Evolutionary conservation across 1,140 invertebrate genomes (phyloP).

Genomic region (Lethrus apterus): DNA sequence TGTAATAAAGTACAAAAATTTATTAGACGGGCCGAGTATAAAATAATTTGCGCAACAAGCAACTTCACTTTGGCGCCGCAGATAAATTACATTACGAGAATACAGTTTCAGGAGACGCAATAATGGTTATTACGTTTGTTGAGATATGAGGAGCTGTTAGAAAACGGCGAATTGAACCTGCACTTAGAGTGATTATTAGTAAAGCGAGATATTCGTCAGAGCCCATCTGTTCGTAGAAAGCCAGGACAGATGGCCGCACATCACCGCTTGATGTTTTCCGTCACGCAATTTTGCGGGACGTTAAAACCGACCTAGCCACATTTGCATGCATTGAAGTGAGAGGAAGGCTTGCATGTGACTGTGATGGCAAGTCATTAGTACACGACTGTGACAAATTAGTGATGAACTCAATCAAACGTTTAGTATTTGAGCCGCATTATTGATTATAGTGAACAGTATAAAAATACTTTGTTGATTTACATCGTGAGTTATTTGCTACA

Average conservation of each 20-base stretch:
- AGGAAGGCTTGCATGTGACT: too few relatives aligned
- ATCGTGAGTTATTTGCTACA: too few relatives aligned
- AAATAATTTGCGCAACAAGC: constrained; percentile 20
- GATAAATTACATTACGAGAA: constrained; percentile 24
- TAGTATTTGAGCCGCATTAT: too few relatives aligned
- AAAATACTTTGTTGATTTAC: too few relatives aligned
- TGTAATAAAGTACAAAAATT: too few relatives aligned
- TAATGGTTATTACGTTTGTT: constrained; percentile 25
- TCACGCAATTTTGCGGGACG: too few relatives aligned
- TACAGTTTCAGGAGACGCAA: constrained; percentile 21
- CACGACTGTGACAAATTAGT: constrained; percentile 21
- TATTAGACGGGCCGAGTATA: too few relatives aligned
- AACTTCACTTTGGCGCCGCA: constrained; percentile 20
- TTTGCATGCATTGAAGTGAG: too few relatives aligned
- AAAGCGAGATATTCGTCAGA: constrained; percentile 21
- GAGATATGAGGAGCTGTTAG: constrained; percentile 23
- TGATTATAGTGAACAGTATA: too few relatives aligned
- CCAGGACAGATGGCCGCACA: constrained; percentile 17
- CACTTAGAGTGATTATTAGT: constrained; percentile 23
- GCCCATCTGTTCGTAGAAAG: constrained; percentile 17
- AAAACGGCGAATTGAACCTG: constrained; percentile 15
- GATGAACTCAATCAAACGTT: constrained; percentile 18
- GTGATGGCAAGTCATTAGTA: too few relatives aligned
- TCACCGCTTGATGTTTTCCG: constrained; percentile 1
- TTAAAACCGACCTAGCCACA: too few relatives aligned